phyloP scores from a whole-genome alignment of 2,113 vertebrate genomes.

The Terrapene triunguis region DNA sequence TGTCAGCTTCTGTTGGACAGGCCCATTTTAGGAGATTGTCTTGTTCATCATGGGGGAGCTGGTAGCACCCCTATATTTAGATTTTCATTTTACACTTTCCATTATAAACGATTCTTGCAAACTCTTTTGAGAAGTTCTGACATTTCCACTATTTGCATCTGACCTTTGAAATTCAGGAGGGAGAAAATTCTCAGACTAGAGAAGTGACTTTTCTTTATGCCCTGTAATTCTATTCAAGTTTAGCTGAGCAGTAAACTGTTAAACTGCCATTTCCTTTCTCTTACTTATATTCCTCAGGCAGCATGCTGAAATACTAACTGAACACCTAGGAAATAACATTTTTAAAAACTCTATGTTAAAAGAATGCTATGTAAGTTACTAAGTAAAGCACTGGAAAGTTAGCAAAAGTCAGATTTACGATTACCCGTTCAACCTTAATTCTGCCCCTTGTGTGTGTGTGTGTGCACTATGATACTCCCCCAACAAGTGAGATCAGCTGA shows the following conservation, averaged over 20 bases:
- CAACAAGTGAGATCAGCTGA: not conserved
- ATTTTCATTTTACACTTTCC: not conserved
- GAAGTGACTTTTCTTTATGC: constrained; percentile 32
- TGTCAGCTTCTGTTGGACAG: not conserved
- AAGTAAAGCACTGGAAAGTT: not conserved
- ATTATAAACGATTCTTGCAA: not conserved
- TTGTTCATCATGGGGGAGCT: not conserved
- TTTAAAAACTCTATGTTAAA: not conserved
- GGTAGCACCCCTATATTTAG: not conserved
- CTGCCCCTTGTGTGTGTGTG: not conserved
- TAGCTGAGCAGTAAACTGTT: not conserved
- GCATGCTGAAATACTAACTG: not conserved
- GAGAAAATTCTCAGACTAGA: constrained; percentile 33
- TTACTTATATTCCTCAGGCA: not conserved
- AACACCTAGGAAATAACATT: not conserved
- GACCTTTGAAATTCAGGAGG: constrained; percentile 43
- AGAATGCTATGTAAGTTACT: not conserved
- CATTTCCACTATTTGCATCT: constrained; percentile 27
- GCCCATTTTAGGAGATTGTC: not conserved
- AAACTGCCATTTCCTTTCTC: not conserved
- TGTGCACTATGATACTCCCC: not conserved
- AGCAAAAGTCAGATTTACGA: not conserved
- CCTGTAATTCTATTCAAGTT: constrained; percentile 8
- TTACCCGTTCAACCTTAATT: not conserved
- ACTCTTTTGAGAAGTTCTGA: constrained; percentile 12